A percentile compares a stretch with the other conserved stretches of the same genome.
phyloP scores from a whole-genome alignment of 2,113 vertebrate species.

The Choloepus hoffmanni region DNA sequence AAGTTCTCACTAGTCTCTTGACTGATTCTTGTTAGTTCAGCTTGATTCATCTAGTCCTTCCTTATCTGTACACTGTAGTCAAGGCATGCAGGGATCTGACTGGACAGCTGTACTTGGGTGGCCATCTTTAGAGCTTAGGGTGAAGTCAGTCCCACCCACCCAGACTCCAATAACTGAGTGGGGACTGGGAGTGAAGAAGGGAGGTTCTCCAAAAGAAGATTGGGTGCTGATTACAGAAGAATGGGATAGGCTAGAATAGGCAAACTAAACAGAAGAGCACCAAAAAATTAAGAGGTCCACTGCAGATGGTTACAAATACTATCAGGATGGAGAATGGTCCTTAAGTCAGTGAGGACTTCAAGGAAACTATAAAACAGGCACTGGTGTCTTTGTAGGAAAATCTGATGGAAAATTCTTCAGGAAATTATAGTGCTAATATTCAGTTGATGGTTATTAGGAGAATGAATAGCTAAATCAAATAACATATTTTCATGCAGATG shows the following conservation, averaged over 20 bases:
- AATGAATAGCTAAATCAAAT: slow-evolving; percentile 70
- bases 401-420: slow-evolving; percentile 44
- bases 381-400: slow-evolving; percentile 51
- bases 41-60: not conserved
- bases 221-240: not conserved
- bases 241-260: not conserved
- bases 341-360: not conserved
- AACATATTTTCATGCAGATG: slow-evolving; percentile 73
- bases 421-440: slow-evolving; percentile 68
- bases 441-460: slow-evolving; percentile 71
- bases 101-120: not conserved
- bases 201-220: not conserved
- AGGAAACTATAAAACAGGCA: slow-evolving; percentile 40
- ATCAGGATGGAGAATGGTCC: not conserved
- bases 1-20: not conserved
- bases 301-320: slow-evolving; percentile 28
- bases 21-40: not conserved
- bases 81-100: not conserved
- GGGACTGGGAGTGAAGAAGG: not conserved
- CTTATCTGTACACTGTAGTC: not conserved
- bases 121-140: not conserved
- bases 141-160: not conserved
- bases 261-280: not conserved
- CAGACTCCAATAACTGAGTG: not conserved
- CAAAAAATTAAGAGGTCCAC: not conserved